Evolutionary conservation across 35 echinoderm and acorn worm species (phyloP).

Genomic region (Antedon bifida): DNA sequence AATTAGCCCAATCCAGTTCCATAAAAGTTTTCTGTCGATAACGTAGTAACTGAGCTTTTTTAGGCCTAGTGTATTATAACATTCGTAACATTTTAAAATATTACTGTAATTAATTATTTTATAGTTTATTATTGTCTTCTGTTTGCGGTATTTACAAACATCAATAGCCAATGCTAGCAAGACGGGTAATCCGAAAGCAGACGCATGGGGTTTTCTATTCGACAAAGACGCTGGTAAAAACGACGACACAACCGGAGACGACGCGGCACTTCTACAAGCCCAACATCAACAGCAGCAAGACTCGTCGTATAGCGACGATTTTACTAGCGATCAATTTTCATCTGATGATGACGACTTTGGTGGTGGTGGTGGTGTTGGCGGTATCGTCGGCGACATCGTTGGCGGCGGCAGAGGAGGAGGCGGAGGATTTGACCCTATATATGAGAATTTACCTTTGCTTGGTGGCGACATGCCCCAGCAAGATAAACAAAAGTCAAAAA

Average conservation of each 20-base stretch:
- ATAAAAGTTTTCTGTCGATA: no score
- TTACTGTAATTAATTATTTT: neutral
- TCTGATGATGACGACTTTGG: conserved; percentile 20
- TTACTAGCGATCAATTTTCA: conserved; percentile 26
- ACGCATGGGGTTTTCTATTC: conserved; percentile 38
- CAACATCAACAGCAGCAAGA: conserved; percentile 7
- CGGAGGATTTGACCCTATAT: neutral
- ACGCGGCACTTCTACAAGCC: conserved; percentile 1
- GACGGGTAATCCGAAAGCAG: conserved; percentile 29
- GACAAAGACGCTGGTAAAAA: neutral
- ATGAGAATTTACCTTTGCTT: neutral
- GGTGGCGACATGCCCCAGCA: no score
- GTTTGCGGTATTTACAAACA: conserved; percentile 57
- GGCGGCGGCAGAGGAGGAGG: no score
- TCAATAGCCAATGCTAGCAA: conserved; percentile 47
- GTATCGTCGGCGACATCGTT: conserved; percentile 18
- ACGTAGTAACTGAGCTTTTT: no score
- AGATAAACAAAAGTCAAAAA: neutral
- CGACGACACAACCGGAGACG: neutral
- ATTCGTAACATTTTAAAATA: no score
- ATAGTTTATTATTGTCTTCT: conserved; percentile 32
- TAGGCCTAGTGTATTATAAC: no score
- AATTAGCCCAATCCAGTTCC: no score
- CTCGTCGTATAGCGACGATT: conserved; percentile 29
- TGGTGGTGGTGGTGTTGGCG: no score